A percentile compares a stretch with the other conserved stretches of the same genome.
Conservation (phyloP, 2,888 invertebrate genomes). For the Cheilosia vernalis region DNA sequence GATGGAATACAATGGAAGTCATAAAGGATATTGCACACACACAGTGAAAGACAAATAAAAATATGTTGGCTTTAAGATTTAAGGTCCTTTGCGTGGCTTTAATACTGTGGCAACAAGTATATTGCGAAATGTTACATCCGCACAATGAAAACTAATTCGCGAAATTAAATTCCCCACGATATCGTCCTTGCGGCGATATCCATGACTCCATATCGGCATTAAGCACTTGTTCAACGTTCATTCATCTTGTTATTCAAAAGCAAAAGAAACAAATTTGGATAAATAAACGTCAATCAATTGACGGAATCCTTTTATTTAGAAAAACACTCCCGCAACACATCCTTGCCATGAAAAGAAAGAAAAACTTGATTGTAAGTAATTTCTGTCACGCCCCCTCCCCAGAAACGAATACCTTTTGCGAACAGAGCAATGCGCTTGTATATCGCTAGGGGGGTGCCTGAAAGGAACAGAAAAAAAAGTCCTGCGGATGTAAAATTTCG, state of each 20-base stretch:
- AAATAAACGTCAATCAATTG: slow-evolving; percentile 69
- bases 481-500: slow-evolving; percentile 53
- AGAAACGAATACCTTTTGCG: slow-evolving; percentile 43
- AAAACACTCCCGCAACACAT: background rate
- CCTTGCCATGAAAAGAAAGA: slow-evolving; percentile 21
- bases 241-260: slow-evolving; percentile 24
- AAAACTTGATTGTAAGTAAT: slow-evolving; percentile 55
- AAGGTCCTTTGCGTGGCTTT: background rate
- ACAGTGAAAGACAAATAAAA: slow-evolving; percentile 13
- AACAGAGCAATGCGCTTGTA: slow-evolving; percentile 5
- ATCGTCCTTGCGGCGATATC: background rate
- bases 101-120: background rate
- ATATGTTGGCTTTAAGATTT: background rate
- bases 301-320: slow-evolving; percentile 36
- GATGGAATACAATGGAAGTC: slow-evolving; percentile 42
- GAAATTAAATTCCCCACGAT: slow-evolving; percentile 10
- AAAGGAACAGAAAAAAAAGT: slow-evolving; percentile 17
- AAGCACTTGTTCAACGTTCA: slow-evolving; percentile 2
- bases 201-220: background rate
- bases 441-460: slow-evolving; percentile 2
- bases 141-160: slow-evolving; percentile 7
- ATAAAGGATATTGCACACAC: slow-evolving; percentile 14
- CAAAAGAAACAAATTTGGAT: slow-evolving; percentile 45
- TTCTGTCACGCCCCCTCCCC: slow-evolving; percentile 47
- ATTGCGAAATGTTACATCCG: too few species aligned